Evolutionary conservation across 1,140 invertebrate genomes (phyloP).

Genomic region (Drosophila triauraria): DNA sequence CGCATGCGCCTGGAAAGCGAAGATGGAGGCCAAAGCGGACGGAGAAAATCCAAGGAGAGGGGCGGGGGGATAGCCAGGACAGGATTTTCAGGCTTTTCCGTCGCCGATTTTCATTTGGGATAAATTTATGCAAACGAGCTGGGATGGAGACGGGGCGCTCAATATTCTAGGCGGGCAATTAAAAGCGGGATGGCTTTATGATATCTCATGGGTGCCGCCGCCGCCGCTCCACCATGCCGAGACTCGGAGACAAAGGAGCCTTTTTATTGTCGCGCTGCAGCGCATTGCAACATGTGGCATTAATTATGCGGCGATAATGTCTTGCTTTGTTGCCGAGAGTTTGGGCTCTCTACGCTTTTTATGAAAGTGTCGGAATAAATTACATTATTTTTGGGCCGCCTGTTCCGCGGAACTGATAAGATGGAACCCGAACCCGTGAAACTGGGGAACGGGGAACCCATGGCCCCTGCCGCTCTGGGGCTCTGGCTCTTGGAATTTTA

Average conservation of each 20-base stretch:
- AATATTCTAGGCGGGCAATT: slow-evolving; percentile 73
- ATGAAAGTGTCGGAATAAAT: slow-evolving; percentile 83
- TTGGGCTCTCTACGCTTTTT: slow-evolving; percentile 65
- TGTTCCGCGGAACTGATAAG: slow-evolving; percentile 59
- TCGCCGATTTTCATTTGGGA: slow-evolving; percentile 72
- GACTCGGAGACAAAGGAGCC: slow-evolving; percentile 22
- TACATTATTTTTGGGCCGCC: slow-evolving; percentile 72
- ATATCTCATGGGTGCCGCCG: slow-evolving; percentile 61
- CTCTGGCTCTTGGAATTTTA: slow-evolving; percentile 53
- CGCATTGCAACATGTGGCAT: slow-evolving; percentile 79
- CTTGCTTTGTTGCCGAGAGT: slow-evolving; percentile 78
- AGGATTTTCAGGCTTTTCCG: slow-evolving; percentile 61
- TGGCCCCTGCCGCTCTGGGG: slow-evolving; percentile 10
- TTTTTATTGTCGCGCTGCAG: slow-evolving; percentile 70
- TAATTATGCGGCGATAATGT: slow-evolving; percentile 84
- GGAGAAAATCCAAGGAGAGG: slow-evolving; percentile 19
- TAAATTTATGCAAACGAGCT: slow-evolving; percentile 76
- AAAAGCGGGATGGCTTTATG: slow-evolving; percentile 78
- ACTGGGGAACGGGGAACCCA: slow-evolving; percentile 10
- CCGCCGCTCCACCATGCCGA: slow-evolving; percentile 25
- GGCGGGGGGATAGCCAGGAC: slow-evolving; percentile 15
- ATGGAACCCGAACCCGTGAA: slow-evolving; percentile 14
- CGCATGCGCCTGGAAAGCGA: slow-evolving; percentile 70
- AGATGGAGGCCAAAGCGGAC: slow-evolving; percentile 59
- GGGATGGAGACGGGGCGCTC: slow-evolving; percentile 35